These are phyloP conservation scores for Condylura cristata DNA, from an alignment of 2,113 vertebrate genomes.

Conservation along the genomic window DNA sequence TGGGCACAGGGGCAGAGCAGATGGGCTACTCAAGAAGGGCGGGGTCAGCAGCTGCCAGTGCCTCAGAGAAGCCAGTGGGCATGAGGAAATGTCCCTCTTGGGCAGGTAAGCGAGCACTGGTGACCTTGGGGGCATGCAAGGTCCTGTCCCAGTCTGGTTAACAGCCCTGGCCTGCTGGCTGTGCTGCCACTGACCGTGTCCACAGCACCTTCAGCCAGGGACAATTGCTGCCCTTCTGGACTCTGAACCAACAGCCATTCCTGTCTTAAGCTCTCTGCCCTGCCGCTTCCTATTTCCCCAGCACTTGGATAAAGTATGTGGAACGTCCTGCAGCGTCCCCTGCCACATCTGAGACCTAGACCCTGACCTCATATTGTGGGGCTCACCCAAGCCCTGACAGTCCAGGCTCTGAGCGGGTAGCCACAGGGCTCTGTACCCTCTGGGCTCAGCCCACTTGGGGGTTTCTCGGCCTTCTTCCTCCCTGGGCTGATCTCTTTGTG, in stretches of 20 bases:
- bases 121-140: neutral
- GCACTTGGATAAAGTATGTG: neutral
- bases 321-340: too few species aligned
- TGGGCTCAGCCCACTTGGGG: neutral
- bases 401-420: neutral
- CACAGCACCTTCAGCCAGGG: neutral
- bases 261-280: neutral
- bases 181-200: neutral
- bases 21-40: neutral
- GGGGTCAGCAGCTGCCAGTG: rapidly evolving
- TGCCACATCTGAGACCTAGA: neutral
- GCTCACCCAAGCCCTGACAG: neutral
- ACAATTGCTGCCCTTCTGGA: neutral
- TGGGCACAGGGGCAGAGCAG: neutral
- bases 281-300: neutral
- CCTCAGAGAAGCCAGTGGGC: neutral
- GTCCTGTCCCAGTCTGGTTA: neutral
- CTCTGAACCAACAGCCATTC: too few species aligned
- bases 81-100: neutral
- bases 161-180: neutral
- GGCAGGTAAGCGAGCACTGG: neutral
- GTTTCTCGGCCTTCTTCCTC: neutral
- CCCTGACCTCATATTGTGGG: neutral
- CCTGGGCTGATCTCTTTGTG: neutral
- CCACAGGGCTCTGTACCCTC: neutral